Evolutionary conservation across 2,113 vertebrate species (phyloP), one percentile per base, ranked within the genome.

Genomic region (Capreolus pygargus): DNA sequence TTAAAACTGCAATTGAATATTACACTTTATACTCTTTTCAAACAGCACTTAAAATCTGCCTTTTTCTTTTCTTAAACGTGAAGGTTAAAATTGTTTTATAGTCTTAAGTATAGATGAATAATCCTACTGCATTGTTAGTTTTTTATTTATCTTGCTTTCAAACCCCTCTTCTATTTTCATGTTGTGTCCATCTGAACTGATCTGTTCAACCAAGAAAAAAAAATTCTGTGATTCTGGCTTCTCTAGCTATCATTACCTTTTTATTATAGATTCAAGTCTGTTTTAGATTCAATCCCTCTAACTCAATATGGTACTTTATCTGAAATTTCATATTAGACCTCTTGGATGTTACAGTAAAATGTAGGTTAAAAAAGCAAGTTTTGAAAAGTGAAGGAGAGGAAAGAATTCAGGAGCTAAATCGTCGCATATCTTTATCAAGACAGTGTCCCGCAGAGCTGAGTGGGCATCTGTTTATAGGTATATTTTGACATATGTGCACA

Each of bases 311-410:
- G 25, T 86, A 27, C 61, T 94, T 95, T 64, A 89, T 92, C 57
- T 92, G 88, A 96, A 96, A 94, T 95, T 95, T 96, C 57, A 54
- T 89, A 67, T 64, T 86, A 50, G 36, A 30, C 21, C 54, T 79
- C 23, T 84, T 97, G 45, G n/a, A 96, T 85, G 19, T 79, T 94
- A 76, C 87, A 78, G 36, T 61, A 67, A 92, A 96, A 84, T 84
- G 14, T 27, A 86, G 87, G 55, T 70, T 81, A 81, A 93, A 57
- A 85, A 94, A 96, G 50, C 45, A 94, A 15, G n/a, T 83, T 96
- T 96, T 91, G 33, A 89, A 43, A 95, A 87, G 21, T 83, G 91
- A 19, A 83, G 36, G 43, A 81, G 45, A 64, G 10, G 28, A 57
- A 94, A 96, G 28, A 67, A 43, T 2, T 81, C 16, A 25, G 86